Percentiles rank a stretch among this genome's conserved stretches.
These are phyloP conservation scores for Planiliza haematocheilus DNA, from an alignment of 2,113 vertebrate species.

Conservation along the genomic window DNA sequence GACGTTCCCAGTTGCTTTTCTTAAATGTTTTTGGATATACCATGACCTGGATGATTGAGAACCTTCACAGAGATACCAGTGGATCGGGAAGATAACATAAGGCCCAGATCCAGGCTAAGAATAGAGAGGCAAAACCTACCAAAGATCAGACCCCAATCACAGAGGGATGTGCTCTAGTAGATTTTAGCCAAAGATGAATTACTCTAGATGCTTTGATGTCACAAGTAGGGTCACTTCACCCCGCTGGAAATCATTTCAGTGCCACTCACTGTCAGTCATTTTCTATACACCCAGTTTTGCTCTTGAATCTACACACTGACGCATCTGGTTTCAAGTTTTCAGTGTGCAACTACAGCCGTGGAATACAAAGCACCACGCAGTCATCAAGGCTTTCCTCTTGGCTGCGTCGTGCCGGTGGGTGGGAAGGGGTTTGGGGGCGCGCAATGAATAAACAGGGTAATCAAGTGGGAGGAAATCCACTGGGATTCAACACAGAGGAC, in stretches of 20 bases:
- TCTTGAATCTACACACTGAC: neutral
- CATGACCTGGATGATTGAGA: too few species aligned
- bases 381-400: constrained; percentile 31
- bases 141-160: neutral
- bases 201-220: neutral
- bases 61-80: too few species aligned
- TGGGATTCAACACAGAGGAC: constrained; percentile 28
- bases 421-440: constrained; percentile 38
- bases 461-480: constrained; percentile 49
- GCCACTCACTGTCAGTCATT: too few species aligned
- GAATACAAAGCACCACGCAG: constrained; percentile 19
- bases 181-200: neutral
- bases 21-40: too few species aligned
- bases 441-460: constrained; percentile 42
- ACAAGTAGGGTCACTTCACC: too few species aligned
- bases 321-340: constrained; percentile 1
- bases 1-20: too few species aligned
- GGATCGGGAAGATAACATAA: too few species aligned
- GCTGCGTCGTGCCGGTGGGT: constrained; percentile 9
- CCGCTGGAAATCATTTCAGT: too few species aligned
- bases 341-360: neutral
- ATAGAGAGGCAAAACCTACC: neutral
- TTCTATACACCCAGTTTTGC: neutral
- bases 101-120: too few species aligned
- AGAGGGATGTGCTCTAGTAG: neutral